Evolutionary conservation across 2,888 invertebrate genomes (phyloP), one percentile per base, ranked within the genome.

Genomic region (Octonoba sinensis): DNA sequence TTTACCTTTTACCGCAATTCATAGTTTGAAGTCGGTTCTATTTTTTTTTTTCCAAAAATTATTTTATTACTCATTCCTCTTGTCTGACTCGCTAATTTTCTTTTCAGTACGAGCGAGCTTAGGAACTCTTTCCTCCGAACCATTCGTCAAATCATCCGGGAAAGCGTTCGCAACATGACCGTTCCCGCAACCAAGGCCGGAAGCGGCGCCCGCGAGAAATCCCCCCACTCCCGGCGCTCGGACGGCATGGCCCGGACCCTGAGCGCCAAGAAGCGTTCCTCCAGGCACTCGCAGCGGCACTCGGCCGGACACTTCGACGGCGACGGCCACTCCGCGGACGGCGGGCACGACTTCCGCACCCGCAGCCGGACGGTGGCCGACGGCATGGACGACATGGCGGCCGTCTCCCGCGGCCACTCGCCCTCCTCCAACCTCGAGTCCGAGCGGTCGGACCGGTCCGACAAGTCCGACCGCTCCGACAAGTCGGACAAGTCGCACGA

Each of bases 91-190:
- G 6, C 3, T 54, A 8, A 3, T 22, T 69, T 44, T 49, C 16
- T 73, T 49, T 22, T 1, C 87, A 97, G 97, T 89, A 97, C 97
- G 72, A 94, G 94, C 81, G 97, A 97, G 89, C 97, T 97, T 90
- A 93, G 97, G 86, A 96, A 97, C 90, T 97, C 97, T 86, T 98
- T 98, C 92, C 91, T 98, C 87, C 96, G 96, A 90, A 97, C 97
- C 81, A 97, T 98, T 87, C 92, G 98, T 75, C 97, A 97, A 90
- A 97, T 97, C 85, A 98, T 98, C 87, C 93, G 97, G 85, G 97
- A 98, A 90, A 96, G 96, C 83, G 97, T 98, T 60, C 92, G 97
- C 86, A 97, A 96, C 89, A 97, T 98, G 97, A 95, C 95, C 11
- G 84, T 84, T n/a, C 84, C 84, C 13, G 71, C 83, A 20, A 83